Evolutionary conservation across 1,140 invertebrate species (phyloP).

Genomic region (Aphaenogaster ashmeadi): DNA sequence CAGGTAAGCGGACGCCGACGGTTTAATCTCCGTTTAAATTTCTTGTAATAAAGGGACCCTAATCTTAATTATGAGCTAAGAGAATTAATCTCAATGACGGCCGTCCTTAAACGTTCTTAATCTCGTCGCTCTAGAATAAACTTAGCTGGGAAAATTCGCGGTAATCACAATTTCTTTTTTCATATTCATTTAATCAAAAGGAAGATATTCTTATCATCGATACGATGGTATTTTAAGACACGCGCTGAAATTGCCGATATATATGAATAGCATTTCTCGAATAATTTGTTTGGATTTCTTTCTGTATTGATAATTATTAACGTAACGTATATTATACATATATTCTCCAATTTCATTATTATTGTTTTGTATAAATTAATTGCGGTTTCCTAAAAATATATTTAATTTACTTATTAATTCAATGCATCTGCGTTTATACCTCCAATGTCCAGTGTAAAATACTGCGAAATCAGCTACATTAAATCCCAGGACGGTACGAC

Average conservation of each 20-base stretch:
- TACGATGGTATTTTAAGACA: background rate
- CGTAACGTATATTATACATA: background rate
- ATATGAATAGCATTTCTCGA: background rate
- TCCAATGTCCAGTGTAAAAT: background rate
- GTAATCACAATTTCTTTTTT: constrained; percentile 30
- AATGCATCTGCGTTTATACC: background rate
- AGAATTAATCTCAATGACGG: constrained; percentile 67
- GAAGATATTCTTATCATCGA: background rate
- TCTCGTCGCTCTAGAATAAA: constrained; percentile 53
- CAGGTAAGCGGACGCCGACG: constrained; percentile 36
- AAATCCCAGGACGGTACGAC: constrained; percentile 6
- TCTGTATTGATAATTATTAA: background rate
- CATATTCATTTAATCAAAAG: constrained; percentile 43
- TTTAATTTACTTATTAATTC: constrained; percentile 11
- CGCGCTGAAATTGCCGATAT: background rate
- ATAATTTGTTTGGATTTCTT: background rate
- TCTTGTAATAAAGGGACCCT: constrained; percentile 60
- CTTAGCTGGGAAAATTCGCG: constrained; percentile 30
- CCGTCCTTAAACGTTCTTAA: constrained; percentile 59
- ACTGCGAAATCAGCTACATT: constrained; percentile 30
- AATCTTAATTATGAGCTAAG: constrained; percentile 68
- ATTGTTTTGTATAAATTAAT: constrained; percentile 3
- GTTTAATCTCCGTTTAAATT: constrained; percentile 66
- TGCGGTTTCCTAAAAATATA: background rate
- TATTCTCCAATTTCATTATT: background rate